Evolutionary conservation across 2,797 vertebrate genomes (phyloP).

Genomic region (Loris lydekkerianus): DNA sequence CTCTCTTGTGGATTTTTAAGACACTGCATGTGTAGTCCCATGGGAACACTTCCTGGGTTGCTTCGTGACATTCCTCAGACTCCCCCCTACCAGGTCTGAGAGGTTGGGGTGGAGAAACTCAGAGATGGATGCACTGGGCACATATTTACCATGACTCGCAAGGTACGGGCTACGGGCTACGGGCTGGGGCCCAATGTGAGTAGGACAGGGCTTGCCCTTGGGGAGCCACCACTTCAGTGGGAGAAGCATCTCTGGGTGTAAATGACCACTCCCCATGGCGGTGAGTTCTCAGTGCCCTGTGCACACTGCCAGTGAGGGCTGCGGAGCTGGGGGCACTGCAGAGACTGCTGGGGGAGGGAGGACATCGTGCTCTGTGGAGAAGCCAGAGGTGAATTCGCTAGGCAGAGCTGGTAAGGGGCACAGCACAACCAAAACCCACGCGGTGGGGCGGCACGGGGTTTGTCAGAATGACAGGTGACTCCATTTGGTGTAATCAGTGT

Average conservation of each 20-base stretch:
- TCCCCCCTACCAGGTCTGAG: background rate
- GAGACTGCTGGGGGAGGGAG: no score
- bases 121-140: background rate
- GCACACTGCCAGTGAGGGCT: background rate
- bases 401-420: background rate
- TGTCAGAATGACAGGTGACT: background rate
- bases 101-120: background rate
- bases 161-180: rapidly evolving
- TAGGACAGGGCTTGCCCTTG: background rate
- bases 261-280: rapidly evolving
- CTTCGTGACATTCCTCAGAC: background rate
- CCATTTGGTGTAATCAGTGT: background rate
- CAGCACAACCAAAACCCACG: background rate
- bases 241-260: background rate
- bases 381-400: background rate
- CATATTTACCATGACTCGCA: background rate
- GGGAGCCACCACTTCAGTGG: background rate
- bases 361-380: background rate
- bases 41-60: background rate
- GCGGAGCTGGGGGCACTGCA: background rate
- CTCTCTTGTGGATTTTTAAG: background rate
- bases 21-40: rapidly evolving
- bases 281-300: background rate
- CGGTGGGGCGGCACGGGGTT: background rate
- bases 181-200: background rate